phyloP scores from a whole-genome alignment of 2,888 invertebrate species.

The Isotomurus palustris region DNA sequence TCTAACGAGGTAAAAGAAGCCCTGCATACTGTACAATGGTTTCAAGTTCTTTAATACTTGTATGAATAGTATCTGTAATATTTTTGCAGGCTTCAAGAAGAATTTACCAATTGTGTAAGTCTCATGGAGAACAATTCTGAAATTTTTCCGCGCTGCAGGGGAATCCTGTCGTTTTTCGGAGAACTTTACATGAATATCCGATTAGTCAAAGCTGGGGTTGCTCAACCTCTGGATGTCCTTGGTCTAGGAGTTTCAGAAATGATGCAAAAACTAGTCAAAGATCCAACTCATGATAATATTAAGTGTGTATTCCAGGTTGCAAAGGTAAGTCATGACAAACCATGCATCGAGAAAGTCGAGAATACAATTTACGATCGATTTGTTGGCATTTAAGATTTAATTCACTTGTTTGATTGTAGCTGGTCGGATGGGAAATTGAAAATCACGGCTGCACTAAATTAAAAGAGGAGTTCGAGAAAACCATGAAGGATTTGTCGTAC shows the following conservation, averaged over 20 bases:
- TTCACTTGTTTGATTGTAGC: constrained; percentile 19
- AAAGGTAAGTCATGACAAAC: too few relatives aligned
- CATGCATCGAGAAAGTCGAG: too few relatives aligned
- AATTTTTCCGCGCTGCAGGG: constrained; percentile 20
- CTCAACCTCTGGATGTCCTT: constrained; percentile 26
- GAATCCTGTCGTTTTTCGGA: constrained; percentile 34
- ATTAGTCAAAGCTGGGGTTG: constrained; percentile 13
- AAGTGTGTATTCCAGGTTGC: constrained; percentile 32
- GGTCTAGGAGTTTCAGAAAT: constrained; percentile 36
- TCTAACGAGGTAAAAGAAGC: constrained; percentile 23
- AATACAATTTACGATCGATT: too few relatives aligned
- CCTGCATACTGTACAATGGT: neutral
- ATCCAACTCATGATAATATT: constrained; percentile 28
- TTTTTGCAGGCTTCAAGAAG: constrained; percentile 33
- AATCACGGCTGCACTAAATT: constrained; percentile 22
- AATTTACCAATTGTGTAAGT: constrained; percentile 31
- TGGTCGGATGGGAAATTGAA: constrained; percentile 42
- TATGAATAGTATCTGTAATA: neutral
- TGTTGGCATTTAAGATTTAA: neutral
- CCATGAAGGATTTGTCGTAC: constrained; percentile 30
- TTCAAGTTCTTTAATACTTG: neutral
- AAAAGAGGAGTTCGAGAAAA: constrained; percentile 19
- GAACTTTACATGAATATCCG: constrained; percentile 39
- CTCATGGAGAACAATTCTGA: constrained; percentile 17
- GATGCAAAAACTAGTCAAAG: constrained; percentile 30